A percentile compares a stretch with the other conserved stretches of the same genome.
Conservation (phyloP, 2,888 invertebrate species). For the Pristionchus entomophagus region DNA sequence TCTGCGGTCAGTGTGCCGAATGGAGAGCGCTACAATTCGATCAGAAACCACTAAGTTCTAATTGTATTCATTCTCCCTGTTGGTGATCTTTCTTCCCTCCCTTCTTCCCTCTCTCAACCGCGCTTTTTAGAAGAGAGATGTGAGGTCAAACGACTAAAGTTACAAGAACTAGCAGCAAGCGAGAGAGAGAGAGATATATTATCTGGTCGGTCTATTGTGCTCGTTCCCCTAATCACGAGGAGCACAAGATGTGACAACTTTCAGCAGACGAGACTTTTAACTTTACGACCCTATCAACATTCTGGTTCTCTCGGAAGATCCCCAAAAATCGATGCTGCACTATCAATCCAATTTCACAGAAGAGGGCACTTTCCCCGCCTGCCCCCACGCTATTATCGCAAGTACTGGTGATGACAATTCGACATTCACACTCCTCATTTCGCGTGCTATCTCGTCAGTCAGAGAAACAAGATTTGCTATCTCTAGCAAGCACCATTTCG, state of each 20-base stretch:
- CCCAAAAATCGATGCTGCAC: not conserved
- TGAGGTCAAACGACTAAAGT: conserved; percentile 29
- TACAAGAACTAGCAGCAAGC: too few species aligned
- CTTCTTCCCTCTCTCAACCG: not conserved
- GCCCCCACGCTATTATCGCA: not conserved
- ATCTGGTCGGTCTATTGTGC: conserved; percentile 15
- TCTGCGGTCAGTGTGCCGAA: too few species aligned
- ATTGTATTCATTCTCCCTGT: too few species aligned
- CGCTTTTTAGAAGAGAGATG: too few species aligned
- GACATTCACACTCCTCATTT: too few species aligned
- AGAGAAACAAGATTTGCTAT: too few species aligned
- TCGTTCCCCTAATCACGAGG: not conserved
- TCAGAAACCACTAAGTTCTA: too few species aligned
- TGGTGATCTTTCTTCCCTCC: not conserved
- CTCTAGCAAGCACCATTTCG: not conserved
- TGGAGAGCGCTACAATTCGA: too few species aligned
- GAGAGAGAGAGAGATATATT: too few species aligned
- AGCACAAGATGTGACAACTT: conserved; percentile 7
- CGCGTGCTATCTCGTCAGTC: too few species aligned
- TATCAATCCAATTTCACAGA: conserved; percentile 14
- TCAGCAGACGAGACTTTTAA: not conserved
- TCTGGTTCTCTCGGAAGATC: conserved; percentile 8
- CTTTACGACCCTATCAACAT: not conserved
- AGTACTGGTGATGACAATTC: too few species aligned
- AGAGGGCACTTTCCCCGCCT: not conserved